Evolutionary conservation across 2,113 vertebrate species (phyloP).

Genomic region (Neolamprologus cancellatus): DNA sequence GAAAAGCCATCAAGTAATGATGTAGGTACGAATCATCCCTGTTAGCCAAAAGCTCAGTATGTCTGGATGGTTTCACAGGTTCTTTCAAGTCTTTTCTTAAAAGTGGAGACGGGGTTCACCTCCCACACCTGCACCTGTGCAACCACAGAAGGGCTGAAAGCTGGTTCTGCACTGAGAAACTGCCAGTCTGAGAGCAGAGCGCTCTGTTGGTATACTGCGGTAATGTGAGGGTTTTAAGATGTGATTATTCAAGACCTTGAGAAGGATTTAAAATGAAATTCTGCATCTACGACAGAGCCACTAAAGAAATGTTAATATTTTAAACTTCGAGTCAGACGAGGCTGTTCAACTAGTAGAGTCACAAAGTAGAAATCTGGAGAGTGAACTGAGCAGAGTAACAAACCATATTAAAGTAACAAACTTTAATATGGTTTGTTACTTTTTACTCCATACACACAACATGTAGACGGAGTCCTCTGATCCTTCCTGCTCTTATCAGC

Average conservation of each 20-base stretch:
- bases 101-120: accelerated
- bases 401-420: background rate
- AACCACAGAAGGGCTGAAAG: background rate
- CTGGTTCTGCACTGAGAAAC: background rate
- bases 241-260: background rate
- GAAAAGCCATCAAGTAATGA: background rate
- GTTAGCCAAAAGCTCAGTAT: background rate
- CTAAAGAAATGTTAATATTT: background rate
- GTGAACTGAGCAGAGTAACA: background rate
- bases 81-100: background rate
- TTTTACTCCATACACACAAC: background rate
- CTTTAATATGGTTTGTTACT: background rate
- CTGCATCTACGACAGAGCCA: background rate
- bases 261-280: background rate
- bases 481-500: background rate
- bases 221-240: background rate
- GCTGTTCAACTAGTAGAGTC: background rate
- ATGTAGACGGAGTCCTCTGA: background rate
- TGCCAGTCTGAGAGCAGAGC: background rate
- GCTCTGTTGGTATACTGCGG: background rate
- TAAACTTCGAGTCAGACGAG: background rate
- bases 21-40: background rate
- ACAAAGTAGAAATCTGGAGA: background rate
- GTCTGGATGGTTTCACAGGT: background rate
- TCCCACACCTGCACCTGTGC: background rate